Conservation (phyloP, 2,888 invertebrate species). For the Molanna angustata region DNA sequence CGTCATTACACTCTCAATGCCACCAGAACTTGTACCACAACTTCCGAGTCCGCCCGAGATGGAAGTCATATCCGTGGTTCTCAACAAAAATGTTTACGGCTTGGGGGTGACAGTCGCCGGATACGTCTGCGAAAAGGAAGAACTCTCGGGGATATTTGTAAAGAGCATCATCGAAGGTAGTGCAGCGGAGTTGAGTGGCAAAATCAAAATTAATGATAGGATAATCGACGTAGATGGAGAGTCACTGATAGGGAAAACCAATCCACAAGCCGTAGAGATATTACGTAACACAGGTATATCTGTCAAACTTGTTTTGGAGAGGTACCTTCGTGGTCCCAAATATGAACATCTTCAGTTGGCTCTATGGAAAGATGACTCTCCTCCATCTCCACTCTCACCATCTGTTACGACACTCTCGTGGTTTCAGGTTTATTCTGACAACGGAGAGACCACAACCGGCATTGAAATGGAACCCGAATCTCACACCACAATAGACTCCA, state of each 20-base stretch:
- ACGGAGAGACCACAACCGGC: slow-evolving; percentile 51
- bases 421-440: slow-evolving; percentile 75
- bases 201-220: slow-evolving; percentile 93
- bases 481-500: slow-evolving; percentile 76
- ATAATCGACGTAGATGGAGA: slow-evolving; percentile 94
- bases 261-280: slow-evolving; percentile 95
- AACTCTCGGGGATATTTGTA: slow-evolving; percentile 98
- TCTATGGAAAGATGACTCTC: slow-evolving; percentile 61
- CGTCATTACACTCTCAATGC: slow-evolving; percentile 46
- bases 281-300: slow-evolving; percentile 89
- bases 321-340: slow-evolving; percentile 91
- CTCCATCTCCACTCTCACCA: slow-evolving; percentile 65
- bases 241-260: slow-evolving; percentile 87
- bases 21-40: slow-evolving; percentile 41
- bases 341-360: slow-evolving; percentile 90
- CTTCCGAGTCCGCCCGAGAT: slow-evolving; percentile 69
- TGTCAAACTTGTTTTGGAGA: slow-evolving; percentile 85
- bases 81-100: slow-evolving; percentile 89
- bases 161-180: slow-evolving; percentile 97
- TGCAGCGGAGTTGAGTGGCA: slow-evolving; percentile 88
- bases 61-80: slow-evolving; percentile 84
- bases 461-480: slow-evolving; percentile 80
- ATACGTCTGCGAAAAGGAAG: slow-evolving; percentile 97
- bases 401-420: slow-evolving; percentile 81
- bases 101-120: slow-evolving; percentile 95